Conservation (phyloP, 2,797 vertebrate genomes). For the Carduelis carduelis region DNA sequence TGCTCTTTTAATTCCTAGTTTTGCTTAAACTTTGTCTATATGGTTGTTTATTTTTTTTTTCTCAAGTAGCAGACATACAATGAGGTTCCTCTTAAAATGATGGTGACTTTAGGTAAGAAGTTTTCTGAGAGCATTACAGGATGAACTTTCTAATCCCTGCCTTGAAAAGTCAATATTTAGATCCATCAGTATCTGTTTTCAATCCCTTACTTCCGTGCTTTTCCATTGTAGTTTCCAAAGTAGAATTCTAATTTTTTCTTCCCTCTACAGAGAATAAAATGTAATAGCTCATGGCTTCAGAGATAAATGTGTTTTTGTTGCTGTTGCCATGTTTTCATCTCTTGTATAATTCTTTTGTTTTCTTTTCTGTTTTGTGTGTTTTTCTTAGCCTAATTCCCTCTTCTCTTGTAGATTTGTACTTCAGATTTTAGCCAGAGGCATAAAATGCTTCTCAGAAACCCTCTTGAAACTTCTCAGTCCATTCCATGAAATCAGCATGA, state of each 20-base stretch:
- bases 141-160: not conserved
- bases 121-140: not conserved
- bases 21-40: not conserved
- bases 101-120: not conserved
- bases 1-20: not conserved
- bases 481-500: constrained; percentile 36
- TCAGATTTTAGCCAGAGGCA: constrained; percentile 41
- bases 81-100: not conserved
- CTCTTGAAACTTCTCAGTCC: constrained; percentile 33
- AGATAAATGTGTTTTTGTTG: not conserved
- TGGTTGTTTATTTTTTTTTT: not conserved
- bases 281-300: not conserved
- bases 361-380: not conserved
- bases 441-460: constrained; percentile 16
- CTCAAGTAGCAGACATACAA: not conserved
- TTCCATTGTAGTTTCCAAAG: not conserved
- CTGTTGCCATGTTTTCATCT: not conserved
- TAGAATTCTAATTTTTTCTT: not conserved
- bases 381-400: constrained; percentile 21
- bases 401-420: constrained; percentile 30
- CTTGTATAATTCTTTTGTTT: not conserved
- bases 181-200: not conserved
- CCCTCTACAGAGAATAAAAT: not conserved
- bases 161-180: not conserved
- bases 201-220: not conserved